phyloP scores from a whole-genome alignment of 2,888 invertebrate genomes.

The Lissonota sp. region DNA sequence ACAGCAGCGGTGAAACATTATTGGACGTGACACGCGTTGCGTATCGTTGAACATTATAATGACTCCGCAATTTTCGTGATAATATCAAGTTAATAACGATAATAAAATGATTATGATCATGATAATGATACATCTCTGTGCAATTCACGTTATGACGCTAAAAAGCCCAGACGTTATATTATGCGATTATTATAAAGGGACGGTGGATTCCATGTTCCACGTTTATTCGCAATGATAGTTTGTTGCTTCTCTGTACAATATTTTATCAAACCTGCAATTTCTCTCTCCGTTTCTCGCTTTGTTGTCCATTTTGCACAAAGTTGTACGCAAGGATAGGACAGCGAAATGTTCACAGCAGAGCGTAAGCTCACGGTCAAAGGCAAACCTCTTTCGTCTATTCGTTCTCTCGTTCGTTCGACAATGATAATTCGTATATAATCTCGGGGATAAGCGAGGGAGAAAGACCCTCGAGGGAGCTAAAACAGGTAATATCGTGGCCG shows the following conservation, averaged over 20 bases:
- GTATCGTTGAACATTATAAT: constrained; percentile 11
- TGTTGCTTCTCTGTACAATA: too few species aligned
- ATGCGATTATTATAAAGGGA: background rate
- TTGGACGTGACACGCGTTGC: background rate
- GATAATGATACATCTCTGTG: constrained; percentile 11
- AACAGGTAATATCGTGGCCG: constrained; percentile 54
- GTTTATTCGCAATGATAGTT: constrained; percentile 1
- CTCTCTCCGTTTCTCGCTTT: constrained; percentile 7
- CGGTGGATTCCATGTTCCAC: constrained; percentile 13
- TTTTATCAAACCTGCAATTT: background rate
- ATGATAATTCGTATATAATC: background rate
- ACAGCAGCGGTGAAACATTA: constrained; percentile 8
- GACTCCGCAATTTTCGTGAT: background rate
- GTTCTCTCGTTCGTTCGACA: constrained; percentile 30
- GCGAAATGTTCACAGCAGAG: constrained; percentile 40
- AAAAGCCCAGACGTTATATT: constrained; percentile 13
- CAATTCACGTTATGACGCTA: constrained; percentile 21
- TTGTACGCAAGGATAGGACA: constrained; percentile 3
- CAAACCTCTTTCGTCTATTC: constrained; percentile 11
- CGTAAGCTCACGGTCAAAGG: constrained; percentile 27
- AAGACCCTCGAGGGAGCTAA: constrained; percentile 32
- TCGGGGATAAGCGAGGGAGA: constrained; percentile 31
- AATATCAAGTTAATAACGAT: too few species aligned
- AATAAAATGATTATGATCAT: too few species aligned
- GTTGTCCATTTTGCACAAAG: constrained; percentile 50